phyloP scores from a whole-genome alignment of 2,797 vertebrate species.

The Simalia tracyae region DNA sequence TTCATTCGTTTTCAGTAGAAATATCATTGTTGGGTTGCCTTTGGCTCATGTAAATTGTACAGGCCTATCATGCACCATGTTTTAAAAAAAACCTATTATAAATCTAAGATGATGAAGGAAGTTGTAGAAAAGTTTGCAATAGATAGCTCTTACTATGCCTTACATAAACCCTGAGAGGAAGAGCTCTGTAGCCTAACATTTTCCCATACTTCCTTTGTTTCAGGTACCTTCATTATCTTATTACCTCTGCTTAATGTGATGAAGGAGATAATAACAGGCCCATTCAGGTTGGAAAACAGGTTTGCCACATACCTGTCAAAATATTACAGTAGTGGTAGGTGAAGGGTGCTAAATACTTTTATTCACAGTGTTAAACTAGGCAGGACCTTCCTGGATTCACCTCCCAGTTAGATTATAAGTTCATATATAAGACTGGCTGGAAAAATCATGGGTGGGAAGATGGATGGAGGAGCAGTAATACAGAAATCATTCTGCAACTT shows the following conservation, averaged over 20 bases:
- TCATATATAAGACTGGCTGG: background rate
- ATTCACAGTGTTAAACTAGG: background rate
- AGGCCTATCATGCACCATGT: background rate
- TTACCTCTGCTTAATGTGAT: background rate
- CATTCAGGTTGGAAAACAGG: background rate
- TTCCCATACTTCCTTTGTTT: background rate
- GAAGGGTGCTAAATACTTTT: background rate
- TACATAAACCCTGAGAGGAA: background rate
- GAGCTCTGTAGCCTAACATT: background rate
- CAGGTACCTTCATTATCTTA: background rate
- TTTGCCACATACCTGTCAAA: background rate
- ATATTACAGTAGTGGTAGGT: background rate
- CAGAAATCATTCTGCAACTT: background rate
- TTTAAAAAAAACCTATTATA: background rate
- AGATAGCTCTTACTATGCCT: background rate
- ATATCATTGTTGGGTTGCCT: background rate
- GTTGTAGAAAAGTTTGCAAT: background rate
- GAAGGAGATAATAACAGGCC: background rate
- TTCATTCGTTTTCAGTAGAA: background rate
- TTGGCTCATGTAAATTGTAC: background rate
- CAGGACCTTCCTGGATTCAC: background rate
- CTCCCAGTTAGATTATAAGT: background rate
- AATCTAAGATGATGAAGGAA: background rate
- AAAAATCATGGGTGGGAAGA: background rate
- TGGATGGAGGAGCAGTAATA: background rate